phyloP scores from a whole-genome alignment of 2,888 invertebrate genomes.

The Macroteleia sp. region DNA sequence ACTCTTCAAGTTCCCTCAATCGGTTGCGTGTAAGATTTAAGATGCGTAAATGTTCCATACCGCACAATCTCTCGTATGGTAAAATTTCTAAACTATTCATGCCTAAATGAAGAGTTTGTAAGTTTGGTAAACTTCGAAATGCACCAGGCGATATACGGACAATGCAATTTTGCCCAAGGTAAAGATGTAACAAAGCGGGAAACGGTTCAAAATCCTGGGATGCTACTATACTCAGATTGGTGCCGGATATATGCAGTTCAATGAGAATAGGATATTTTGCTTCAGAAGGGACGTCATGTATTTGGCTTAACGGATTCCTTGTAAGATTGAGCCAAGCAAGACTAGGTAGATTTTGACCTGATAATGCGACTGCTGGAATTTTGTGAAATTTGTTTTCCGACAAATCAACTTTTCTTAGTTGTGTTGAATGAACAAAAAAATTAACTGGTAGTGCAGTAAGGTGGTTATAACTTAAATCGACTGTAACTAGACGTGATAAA shows the following conservation, averaged over 20 bases:
- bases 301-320: slow-evolving; percentile 91
- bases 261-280: slow-evolving; percentile 90
- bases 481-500: slow-evolving; percentile 89
- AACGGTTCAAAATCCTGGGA: slow-evolving; percentile 94
- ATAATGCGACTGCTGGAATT: slow-evolving; percentile 91
- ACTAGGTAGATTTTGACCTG: slow-evolving; percentile 89
- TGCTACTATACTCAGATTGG: slow-evolving; percentile 92
- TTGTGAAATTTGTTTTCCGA: slow-evolving; percentile 91
- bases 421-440: slow-evolving; percentile 90
- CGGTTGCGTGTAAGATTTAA: slow-evolving; percentile 95
- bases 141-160: slow-evolving; percentile 93
- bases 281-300: slow-evolving; percentile 89
- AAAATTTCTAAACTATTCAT: slow-evolving; percentile 93
- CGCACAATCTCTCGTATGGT: slow-evolving; percentile 93
- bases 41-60: slow-evolving; percentile 89
- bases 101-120: slow-evolving; percentile 92
- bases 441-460: slow-evolving; percentile 91
- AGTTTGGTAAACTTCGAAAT: slow-evolving; percentile 90
- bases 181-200: slow-evolving; percentile 90
- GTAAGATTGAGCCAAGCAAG: slow-evolving; percentile 92
- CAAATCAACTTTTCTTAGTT: slow-evolving; percentile 90
- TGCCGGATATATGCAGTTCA: slow-evolving; percentile 91
- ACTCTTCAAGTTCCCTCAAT: slow-evolving; percentile 92
- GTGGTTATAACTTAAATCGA: slow-evolving; percentile 91
- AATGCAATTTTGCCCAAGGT: slow-evolving; percentile 89